A percentile compares a stretch with the other conserved stretches of the same genome.
Evolutionary conservation across 1,140 invertebrate species (phyloP).

Genomic region (Diabrotica virgifera): DNA sequence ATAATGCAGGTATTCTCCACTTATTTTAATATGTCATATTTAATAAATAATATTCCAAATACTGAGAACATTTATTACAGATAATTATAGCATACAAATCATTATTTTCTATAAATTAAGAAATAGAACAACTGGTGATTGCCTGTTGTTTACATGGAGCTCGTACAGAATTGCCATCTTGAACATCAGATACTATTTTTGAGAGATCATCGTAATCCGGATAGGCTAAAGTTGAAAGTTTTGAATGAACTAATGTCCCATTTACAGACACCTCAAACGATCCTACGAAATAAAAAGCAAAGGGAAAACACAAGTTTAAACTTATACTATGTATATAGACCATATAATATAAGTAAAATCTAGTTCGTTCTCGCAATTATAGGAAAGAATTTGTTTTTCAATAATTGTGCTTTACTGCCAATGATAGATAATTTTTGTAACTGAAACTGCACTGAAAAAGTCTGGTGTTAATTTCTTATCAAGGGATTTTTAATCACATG

Average conservation of each 20-base stretch:
- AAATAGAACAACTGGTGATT: conserved; percentile 33
- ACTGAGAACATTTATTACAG: too few species aligned
- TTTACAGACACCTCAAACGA: conserved; percentile 55
- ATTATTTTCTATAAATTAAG: conserved; percentile 11
- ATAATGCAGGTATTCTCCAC: too few species aligned
- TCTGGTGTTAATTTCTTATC: conserved; percentile 8
- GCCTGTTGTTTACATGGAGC: conserved; percentile 43
- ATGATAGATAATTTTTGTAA: too few species aligned
- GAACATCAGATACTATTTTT: conserved; percentile 41
- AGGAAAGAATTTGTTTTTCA: too few species aligned
- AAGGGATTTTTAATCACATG: conserved; percentile 43
- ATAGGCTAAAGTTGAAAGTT: conserved; percentile 51
- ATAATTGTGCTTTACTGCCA: too few species aligned
- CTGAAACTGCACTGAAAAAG: too few species aligned
- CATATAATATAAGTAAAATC: too few species aligned
- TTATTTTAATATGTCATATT: too few species aligned
- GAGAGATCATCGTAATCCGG: conserved; percentile 51
- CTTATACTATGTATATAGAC: too few species aligned
- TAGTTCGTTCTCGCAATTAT: too few species aligned
- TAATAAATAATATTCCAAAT: too few species aligned
- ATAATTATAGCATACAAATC: neutral
- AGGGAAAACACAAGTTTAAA: too few species aligned
- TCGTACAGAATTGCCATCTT: conserved; percentile 36
- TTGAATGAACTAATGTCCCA: conserved; percentile 52
- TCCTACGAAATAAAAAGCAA: conserved; percentile 39